These are phyloP conservation scores for Scortum barcoo DNA, from an alignment of 2,113 vertebrate species.

Conservation along the genomic window DNA sequence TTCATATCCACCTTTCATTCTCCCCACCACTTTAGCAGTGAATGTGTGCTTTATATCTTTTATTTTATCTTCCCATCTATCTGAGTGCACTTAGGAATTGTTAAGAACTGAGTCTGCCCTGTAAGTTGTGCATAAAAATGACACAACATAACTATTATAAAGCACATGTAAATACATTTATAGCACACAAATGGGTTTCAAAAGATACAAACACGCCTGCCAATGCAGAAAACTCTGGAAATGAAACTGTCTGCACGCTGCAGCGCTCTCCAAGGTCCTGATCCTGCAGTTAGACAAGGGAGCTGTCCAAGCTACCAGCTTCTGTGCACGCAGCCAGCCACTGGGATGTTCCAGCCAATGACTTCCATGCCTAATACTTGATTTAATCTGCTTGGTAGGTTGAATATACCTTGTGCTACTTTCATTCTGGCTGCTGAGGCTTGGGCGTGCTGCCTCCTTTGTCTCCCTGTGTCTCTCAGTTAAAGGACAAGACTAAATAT, in stretches of 20 bases:
- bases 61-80: not conserved
- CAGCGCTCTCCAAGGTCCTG: slow-evolving; percentile 26
- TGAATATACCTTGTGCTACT: not conserved
- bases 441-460: not conserved
- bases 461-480: not conserved
- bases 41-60: not conserved
- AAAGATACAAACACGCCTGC: not conserved
- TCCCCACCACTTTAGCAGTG: no score
- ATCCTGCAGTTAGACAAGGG: not conserved
- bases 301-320: not conserved
- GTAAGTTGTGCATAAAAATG: not conserved
- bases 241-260: not conserved
- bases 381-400: not conserved
- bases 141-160: not conserved
- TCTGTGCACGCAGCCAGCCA: not conserved
- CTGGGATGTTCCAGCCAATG: not conserved
- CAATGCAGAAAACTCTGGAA: not conserved
- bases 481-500: not conserved
- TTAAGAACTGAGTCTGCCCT: no score
- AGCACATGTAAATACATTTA: not conserved
- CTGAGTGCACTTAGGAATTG: not conserved
- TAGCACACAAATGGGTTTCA: not conserved
- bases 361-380: not conserved
- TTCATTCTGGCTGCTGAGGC: not conserved
- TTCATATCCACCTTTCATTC: not conserved